Evolutionary conservation across 2,888 invertebrate species (phyloP).

Genomic region (Zygaena filipendulae): DNA sequence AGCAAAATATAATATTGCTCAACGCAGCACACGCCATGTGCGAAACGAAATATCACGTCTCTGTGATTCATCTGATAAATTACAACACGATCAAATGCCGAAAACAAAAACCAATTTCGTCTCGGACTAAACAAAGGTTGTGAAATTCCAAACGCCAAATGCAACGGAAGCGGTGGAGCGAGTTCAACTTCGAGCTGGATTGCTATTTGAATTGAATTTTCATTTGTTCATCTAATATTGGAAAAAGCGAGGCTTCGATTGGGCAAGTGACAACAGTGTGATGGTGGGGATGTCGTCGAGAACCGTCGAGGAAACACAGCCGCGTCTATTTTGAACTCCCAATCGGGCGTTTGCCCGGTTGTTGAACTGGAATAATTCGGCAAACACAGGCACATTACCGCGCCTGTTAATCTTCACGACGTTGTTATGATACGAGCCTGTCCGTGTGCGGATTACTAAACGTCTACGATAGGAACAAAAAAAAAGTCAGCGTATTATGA

Average conservation of each 20-base stretch:
- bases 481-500: slow-evolving; percentile 3
- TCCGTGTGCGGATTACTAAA: slow-evolving; percentile 32
- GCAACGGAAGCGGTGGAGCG: too few relatives aligned
- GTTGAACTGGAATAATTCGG: slow-evolving; percentile 68
- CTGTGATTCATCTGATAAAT: slow-evolving; percentile 22
- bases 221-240: too few relatives aligned
- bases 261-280: too few relatives aligned
- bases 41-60: slow-evolving; percentile 22
- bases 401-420: slow-evolving; percentile 46
- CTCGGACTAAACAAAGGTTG: slow-evolving; percentile 18
- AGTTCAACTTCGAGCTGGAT: too few relatives aligned
- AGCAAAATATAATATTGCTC: slow-evolving; percentile 40
- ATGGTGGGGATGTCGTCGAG: slow-evolving; percentile 32
- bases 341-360: slow-evolving; percentile 59
- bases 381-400: slow-evolving; percentile 59
- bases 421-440: slow-evolving; percentile 36
- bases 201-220: too few relatives aligned
- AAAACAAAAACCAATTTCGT: slow-evolving; percentile 13
- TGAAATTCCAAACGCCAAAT: slow-evolving; percentile 19
- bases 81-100: slow-evolving; percentile 15
- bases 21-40: slow-evolving; percentile 31
- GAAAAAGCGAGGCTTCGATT: too few relatives aligned
- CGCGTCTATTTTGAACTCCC: slow-evolving; percentile 63
- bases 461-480: slow-evolving; percentile 23
- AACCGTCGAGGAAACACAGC: slow-evolving; percentile 34